phyloP scores from a whole-genome alignment of 1,140 invertebrate genomes.

The Metaphire vulgaris region DNA sequence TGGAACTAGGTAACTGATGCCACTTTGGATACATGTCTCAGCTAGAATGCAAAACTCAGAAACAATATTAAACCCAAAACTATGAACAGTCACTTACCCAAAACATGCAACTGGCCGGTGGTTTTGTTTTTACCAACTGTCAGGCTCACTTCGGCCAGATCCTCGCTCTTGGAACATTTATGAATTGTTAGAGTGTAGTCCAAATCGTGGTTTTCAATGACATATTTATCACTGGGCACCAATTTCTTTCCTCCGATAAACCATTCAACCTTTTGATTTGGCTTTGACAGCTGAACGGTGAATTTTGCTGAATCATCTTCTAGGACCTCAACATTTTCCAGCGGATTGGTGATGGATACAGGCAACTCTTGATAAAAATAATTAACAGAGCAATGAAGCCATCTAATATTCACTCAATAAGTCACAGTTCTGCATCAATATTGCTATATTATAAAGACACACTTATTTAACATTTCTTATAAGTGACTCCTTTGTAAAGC shows the following conservation, averaged over 20 bases:
- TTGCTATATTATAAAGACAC: too few species aligned
- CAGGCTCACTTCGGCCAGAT: conserved; percentile 29
- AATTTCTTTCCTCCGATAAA: not conserved
- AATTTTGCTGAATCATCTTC: conserved; percentile 32
- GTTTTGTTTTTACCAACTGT: conserved; percentile 18
- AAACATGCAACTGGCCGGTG: conserved; percentile 26
- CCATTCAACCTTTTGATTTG: conserved; percentile 36
- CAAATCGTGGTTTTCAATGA: not conserved
- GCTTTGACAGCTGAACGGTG: conserved; percentile 38
- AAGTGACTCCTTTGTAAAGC: too few species aligned
- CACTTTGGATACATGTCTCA: too few species aligned
- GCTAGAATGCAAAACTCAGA: too few species aligned
- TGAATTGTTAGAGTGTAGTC: conserved; percentile 26
- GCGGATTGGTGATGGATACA: not conserved
- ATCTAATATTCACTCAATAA: not conserved
- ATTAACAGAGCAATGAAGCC: not conserved
- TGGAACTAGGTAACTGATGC: too few species aligned
- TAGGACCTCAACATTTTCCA: conserved; percentile 31
- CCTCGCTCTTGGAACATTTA: conserved; percentile 25
- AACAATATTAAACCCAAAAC: too few species aligned
- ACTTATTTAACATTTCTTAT: too few species aligned
- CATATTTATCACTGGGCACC: not conserved
- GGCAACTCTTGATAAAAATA: not conserved
- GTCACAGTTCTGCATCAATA: too few species aligned
- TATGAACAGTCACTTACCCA: conserved; percentile 25